Evolutionary conservation across 2,113 vertebrate species (phyloP).

Genomic region (Nannospalax galili): DNA sequence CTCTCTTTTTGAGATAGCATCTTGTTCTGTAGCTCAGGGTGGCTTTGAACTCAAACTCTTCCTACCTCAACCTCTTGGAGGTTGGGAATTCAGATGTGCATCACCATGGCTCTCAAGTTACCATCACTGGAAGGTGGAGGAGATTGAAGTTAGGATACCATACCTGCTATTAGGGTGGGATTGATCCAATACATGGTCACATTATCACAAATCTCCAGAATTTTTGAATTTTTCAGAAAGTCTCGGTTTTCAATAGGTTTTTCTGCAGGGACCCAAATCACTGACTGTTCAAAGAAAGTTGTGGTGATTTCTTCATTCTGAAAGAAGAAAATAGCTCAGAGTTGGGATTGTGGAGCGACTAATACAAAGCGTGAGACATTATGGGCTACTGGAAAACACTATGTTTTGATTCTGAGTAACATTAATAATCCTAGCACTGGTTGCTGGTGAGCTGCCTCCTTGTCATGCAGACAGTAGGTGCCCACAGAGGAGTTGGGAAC

Average conservation of each 20-base stretch:
- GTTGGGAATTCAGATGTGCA: background rate
- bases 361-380: constrained; percentile 6
- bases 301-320: constrained; percentile 88
- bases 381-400: background rate
- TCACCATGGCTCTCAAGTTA: background rate
- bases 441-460: constrained; percentile 7
- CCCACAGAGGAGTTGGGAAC: background rate
- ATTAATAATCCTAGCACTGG: background rate
- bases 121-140: background rate
- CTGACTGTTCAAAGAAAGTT: constrained; percentile 88
- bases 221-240: constrained; percentile 88
- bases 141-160: background rate
- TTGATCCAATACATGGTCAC: constrained; percentile 89
- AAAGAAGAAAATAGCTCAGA: constrained; percentile 61
- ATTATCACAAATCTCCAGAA: constrained; percentile 88
- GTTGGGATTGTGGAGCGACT: constrained; percentile 32
- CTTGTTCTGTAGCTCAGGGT: background rate
- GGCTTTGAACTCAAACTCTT: background rate
- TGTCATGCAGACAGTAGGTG: background rate
- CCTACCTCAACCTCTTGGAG: background rate
- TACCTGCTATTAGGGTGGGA: constrained; percentile 87
- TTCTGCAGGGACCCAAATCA: constrained; percentile 89
- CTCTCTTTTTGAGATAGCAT: background rate
- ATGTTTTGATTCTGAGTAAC: constrained; percentile 33
- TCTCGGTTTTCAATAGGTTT: constrained; percentile 89